Evolutionary conservation across 2,113 vertebrate species (phyloP).

Genomic region (Todiramphus chloris): DNA sequence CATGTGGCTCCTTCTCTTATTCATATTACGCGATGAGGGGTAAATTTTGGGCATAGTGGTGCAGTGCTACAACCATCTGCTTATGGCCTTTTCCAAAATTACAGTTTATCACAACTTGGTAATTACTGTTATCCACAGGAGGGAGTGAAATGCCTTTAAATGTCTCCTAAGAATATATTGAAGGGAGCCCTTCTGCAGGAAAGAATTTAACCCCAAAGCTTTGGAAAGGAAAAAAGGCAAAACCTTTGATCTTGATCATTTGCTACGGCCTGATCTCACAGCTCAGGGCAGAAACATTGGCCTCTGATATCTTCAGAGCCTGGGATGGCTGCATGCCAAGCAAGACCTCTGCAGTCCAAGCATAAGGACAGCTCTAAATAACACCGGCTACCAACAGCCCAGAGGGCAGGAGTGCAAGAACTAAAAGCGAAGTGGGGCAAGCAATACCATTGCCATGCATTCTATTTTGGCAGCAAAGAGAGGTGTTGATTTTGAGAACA

Average conservation of each 20-base stretch:
- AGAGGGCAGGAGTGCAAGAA: conserved; percentile 14
- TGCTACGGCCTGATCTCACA: neutral
- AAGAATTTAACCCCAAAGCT: neutral
- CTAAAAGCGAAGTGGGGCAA: neutral
- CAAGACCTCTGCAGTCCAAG: conserved; percentile 12
- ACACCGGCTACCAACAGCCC: conserved; percentile 11
- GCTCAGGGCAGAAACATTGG: conserved; percentile 26
- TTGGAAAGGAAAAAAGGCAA: neutral
- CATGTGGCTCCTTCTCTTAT: neutral
- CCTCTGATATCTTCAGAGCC: conserved; percentile 22
- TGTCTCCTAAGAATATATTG: neutral
- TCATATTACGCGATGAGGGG: neutral
- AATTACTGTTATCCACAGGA: neutral
- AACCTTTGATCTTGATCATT: conserved; percentile 37
- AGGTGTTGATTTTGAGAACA: conserved; percentile 11
- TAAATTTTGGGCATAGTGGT: neutral
- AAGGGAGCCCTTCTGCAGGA: neutral
- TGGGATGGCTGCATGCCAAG: conserved; percentile 32
- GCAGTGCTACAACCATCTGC: neutral
- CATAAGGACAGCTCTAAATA: conserved; percentile 22
- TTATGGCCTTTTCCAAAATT: neutral
- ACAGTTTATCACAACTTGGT: neutral
- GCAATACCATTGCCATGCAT: neutral
- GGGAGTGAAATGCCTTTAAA: neutral
- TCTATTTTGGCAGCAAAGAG: neutral